Conservation (phyloP, 1,140 invertebrate genomes). For the Maconellicoccus hirsutus region DNA sequence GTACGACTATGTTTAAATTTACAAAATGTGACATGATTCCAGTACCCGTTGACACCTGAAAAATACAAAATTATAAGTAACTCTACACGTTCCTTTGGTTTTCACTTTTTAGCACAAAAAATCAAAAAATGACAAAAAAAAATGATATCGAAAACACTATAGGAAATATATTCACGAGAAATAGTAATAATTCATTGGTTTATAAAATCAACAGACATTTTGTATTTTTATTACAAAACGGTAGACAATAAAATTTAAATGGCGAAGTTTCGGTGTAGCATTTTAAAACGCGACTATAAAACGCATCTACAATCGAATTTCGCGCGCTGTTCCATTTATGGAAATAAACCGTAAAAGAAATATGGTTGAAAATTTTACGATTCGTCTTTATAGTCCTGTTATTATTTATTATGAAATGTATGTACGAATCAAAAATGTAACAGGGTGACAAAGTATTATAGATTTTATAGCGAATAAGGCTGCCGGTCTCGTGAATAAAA, state of each 20-base stretch:
- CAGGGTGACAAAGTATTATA: constrained; percentile 8
- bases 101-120: background rate
- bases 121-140: too few relatives aligned
- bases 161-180: background rate
- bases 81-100: background rate
- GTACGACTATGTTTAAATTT: constrained; percentile 73
- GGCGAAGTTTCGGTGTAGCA: background rate
- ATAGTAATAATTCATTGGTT: background rate
- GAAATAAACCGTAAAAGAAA: constrained; percentile 1
- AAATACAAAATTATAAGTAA: constrained; percentile 16
- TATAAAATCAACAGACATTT: background rate
- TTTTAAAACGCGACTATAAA: background rate
- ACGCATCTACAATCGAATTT: background rate
- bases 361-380: constrained; percentile 4
- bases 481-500: too few relatives aligned
- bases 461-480: background rate
- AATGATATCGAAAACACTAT: background rate
- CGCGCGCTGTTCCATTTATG: background rate
- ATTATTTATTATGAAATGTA: constrained; percentile 1
- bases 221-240: background rate
- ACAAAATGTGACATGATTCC: constrained; percentile 79
- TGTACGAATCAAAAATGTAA: background rate
- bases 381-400: background rate
- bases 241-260: constrained; percentile 6
- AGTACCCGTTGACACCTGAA: constrained; percentile 67